Base-by-base conservation (phyloP, 1,140 invertebrate genomes). In the Drosophila auraria region DNA sequence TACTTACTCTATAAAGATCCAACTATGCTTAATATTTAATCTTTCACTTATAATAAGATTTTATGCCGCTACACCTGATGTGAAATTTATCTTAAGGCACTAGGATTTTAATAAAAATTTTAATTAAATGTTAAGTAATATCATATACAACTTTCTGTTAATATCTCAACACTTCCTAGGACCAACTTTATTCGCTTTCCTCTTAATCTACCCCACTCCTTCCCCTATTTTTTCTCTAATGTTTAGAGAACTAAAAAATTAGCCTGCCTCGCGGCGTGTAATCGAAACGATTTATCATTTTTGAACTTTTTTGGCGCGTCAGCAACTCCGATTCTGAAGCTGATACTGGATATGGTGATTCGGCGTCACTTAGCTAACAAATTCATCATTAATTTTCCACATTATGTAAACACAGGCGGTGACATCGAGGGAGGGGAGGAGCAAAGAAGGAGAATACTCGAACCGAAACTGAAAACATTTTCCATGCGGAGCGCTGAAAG, bases 341-440 rank as follows among this genome's bases (percentile, higher is more conserved):
- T 33, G 53, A 60, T 49, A 59, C 25, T 25, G 56, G 56, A 66
- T 66, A 49, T 44, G 47, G 56, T 57, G 54, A 60, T 72, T 72
- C 70, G 51, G 23, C 45, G 72, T 80, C 82, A 86, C 60, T 72
- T 74, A 44, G 74, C 70, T 30, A 76, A 86, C 61, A 77, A 86
- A 78, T 82, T 86, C 75, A 90, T 90, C 86, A 90, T 90, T 90
- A 90, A 90, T 90, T 90, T 82, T 82, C 82, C 64, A 65, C 79
- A 82, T 82, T 90, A 82, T 90, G 86, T 86, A 90, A 90, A 90
- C 86, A 90, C 71, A 69, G 33, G 14, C 56, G 17, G 49, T 38
- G 27, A 36, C 57, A 76, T 25, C 23, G 14, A 62, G 62, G n/a
- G 40, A 9, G 45, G 27, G 40, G 20, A 12, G 17, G 27, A 59